Evolutionary conservation across 2,888 invertebrate genomes (phyloP), one percentile per base, ranked within the genome.

Genomic region (Drosophila emarginata): DNA sequence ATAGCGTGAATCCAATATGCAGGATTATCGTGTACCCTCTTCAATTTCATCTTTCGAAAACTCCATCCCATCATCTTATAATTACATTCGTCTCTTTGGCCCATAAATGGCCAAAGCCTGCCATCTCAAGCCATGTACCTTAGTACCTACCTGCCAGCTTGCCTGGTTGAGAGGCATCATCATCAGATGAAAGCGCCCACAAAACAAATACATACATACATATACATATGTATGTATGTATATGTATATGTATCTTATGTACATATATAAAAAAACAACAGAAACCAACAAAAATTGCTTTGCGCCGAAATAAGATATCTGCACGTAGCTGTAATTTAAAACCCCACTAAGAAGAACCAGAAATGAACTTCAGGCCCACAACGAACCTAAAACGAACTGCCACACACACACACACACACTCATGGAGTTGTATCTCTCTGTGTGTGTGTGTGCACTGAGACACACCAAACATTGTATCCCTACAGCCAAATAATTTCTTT

Each of bases 321-420:
- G 82, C 87, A 87, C 87, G 81, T 84, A 80, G 74, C 73, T 79
- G 88, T 81, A 88, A 85, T 85, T 87, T 86, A 84, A 85, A 84
- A 85, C 85, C 67, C 71, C 74, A 70, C 74, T 67, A 65, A 74
- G 60, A 68, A 56, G 70, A 67, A 57, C 23, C 68, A 37, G 63
- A 51, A 64, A 70, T 68, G 64, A 68, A 68, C 71, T 65, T 72
- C 39, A 73, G 76, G 65, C 71, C 65, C 69, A 51, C 68, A 58
- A 36, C 54, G 64, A 15, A 67, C 52, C 65, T 50, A 9, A 32
- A 32, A 32, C 32, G 32, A 32, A 32, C 32, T 32, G 32, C 32
- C 32, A 32, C 32, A 76, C 67, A 71, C 37, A 57, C 54, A 58
- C 53, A 69, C 57, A 67, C 23, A 61, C 18, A 61, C 18, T 15